phyloP scores from a whole-genome alignment of 2,797 vertebrate genomes.

The Manis pentadactyla region DNA sequence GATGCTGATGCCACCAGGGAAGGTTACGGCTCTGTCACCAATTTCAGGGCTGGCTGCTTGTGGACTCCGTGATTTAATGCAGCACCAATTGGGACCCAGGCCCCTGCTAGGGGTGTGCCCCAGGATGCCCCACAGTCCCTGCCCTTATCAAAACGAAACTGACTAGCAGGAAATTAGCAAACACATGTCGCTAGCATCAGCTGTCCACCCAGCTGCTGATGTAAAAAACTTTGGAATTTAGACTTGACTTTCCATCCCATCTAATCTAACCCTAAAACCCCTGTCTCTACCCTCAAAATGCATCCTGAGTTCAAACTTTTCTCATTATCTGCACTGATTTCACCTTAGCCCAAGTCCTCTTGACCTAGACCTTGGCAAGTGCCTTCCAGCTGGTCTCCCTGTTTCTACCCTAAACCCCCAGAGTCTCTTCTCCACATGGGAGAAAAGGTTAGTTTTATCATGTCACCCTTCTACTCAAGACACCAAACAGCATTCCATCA shows the following conservation, averaged over 20 bases:
- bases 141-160: neutral
- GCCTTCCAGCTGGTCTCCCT: neutral
- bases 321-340: neutral
- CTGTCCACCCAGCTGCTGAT: neutral
- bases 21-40: neutral
- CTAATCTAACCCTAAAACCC: neutral
- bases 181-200: neutral
- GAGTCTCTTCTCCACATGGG: neutral
- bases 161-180: neutral
- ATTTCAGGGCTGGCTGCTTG: neutral
- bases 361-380: neutral
- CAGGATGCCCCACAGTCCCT: neutral
- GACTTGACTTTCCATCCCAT: neutral
- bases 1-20: neutral
- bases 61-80: fast-evolving
- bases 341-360: neutral
- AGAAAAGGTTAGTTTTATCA: neutral
- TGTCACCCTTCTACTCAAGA: neutral
- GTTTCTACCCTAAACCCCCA: neutral
- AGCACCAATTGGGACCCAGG: neutral
- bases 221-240: neutral
- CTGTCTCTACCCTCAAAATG: neutral
- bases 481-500: neutral
- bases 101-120: neutral
- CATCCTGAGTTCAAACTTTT: neutral